phyloP scores from a whole-genome alignment of 2,888 invertebrate genomes.

The Caenorhabditis zanzibari region DNA sequence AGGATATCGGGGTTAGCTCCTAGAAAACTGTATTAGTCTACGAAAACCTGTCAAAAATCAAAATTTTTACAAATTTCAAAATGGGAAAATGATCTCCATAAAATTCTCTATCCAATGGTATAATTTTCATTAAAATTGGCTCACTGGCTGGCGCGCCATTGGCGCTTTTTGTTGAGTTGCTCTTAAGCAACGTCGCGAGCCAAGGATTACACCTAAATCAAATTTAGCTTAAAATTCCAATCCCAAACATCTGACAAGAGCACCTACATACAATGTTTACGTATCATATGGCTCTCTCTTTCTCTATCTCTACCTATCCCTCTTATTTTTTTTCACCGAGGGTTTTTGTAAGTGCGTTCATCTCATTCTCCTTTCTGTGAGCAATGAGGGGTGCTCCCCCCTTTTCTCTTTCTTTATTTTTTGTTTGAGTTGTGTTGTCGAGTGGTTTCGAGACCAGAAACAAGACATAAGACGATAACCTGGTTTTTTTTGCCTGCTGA shows the following conservation, averaged over 20 bases:
- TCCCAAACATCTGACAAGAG: background rate
- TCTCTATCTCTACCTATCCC: background rate
- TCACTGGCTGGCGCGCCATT: no score
- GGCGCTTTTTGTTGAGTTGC: no score
- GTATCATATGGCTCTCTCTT: slow-evolving; percentile 35
- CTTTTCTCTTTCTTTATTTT: slow-evolving; percentile 22
- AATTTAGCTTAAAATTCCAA: background rate
- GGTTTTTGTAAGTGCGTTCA: slow-evolving; percentile 57
- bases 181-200: no score
- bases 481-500: background rate
- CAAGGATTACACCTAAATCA: no score
- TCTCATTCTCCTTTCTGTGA: background rate
- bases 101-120: no score
- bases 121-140: no score
- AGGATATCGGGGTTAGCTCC: no score
- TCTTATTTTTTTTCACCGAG: background rate
- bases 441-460: slow-evolving; percentile 24
- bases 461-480: slow-evolving; percentile 19
- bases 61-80: no score
- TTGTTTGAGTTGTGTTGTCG: slow-evolving; percentile 26
- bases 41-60: no score
- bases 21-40: no score
- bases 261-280: slow-evolving; percentile 48
- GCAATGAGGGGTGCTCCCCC: slow-evolving; percentile 4
- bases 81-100: no score